Conservation (phyloP, 2,113 vertebrate genomes). For the Phaethornis superciliosus region DNA sequence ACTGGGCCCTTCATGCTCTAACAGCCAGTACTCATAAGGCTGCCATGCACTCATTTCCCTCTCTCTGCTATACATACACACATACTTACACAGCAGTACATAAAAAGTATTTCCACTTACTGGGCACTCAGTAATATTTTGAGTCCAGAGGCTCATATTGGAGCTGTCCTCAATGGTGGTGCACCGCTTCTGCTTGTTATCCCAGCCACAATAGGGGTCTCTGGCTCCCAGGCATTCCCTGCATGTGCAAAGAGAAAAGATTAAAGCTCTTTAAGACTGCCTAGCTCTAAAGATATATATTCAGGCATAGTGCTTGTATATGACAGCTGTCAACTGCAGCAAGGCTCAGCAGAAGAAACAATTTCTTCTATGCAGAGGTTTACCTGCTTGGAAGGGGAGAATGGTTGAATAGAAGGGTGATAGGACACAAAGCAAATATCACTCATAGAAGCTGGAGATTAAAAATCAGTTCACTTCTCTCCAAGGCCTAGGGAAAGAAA, state of each 20-base stretch:
- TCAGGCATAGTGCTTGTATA: background rate
- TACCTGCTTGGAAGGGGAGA: slow-evolving; percentile 45
- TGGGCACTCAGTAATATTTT: slow-evolving; percentile 95
- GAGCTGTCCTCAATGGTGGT: slow-evolving; percentile 95
- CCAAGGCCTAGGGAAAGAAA: slow-evolving; percentile 40
- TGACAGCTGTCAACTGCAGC: slow-evolving; percentile 40
- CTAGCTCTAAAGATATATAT: background rate
- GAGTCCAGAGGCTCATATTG: slow-evolving; percentile 98
- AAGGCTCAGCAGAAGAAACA: slow-evolving; percentile 11
- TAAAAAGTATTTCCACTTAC: slow-evolving; percentile 75
- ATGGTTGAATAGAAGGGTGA: background rate
- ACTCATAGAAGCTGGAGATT: slow-evolving; percentile 36
- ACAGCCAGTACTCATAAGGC: background rate
- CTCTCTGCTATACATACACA: background rate
- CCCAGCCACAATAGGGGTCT: slow-evolving; percentile 98
- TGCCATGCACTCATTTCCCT: background rate
- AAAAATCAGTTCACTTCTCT: slow-evolving; percentile 53
- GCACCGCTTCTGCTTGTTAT: slow-evolving; percentile 89
- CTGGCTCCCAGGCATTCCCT: slow-evolving; percentile 93
- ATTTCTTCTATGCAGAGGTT: slow-evolving; percentile 55
- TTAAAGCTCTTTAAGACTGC: slow-evolving; percentile 27
- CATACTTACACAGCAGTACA: background rate
- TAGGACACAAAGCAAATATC: slow-evolving; percentile 41
- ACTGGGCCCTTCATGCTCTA: background rate
- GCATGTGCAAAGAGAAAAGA: slow-evolving; percentile 53